Evolutionary conservation across 2,888 invertebrate species (phyloP), one percentile per base, ranked within the genome.

Genomic region (Orthosia cruda): DNA sequence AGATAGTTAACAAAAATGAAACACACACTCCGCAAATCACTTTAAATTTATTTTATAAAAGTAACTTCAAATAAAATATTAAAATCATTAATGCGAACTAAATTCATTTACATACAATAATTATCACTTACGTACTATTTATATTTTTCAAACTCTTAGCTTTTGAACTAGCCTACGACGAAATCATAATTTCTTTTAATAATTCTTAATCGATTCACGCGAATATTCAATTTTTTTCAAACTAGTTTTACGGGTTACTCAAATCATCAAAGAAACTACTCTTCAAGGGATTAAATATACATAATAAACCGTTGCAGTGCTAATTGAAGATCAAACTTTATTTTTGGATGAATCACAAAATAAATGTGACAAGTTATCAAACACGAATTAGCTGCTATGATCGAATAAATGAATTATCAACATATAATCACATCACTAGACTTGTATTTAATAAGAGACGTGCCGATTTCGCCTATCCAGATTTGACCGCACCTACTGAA

Each of bases 1-100:
- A 26, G 26, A 32, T 32, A 32, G 26, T 32, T 32, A 3, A 32
- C 40, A 64, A 55, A 74, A 89, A 91, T 90, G 89, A 93, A 91
- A 92, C 86, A 67, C 74, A 63, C 63, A 49, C 58, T 88, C 91
- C 89, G 92, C 92, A 94, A 94, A 92, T 93, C 91, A 94, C 91
- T 92, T 94, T 90, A 92, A 89, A 91, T 93, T 93, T 94, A 93
- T 93, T 94, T 89, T 94, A 94, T 93, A 95, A 95, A 95, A 95
- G 90, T 94, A 95, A 94, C 92, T 90, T 80, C 90, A 90, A 93
- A 92, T 91, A 85, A 92, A 92, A 92, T 89, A 90, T 90, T 86
- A 83, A 89, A 91, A 88, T 90, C 84, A 90, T 86, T 66, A 82
- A 91, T 90, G 94, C 93, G 85, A 93, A 93, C 89, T 74, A 83